Base-by-base conservation (phyloP, 2,888 invertebrate genomes). In the Lymantria monacha region DNA sequence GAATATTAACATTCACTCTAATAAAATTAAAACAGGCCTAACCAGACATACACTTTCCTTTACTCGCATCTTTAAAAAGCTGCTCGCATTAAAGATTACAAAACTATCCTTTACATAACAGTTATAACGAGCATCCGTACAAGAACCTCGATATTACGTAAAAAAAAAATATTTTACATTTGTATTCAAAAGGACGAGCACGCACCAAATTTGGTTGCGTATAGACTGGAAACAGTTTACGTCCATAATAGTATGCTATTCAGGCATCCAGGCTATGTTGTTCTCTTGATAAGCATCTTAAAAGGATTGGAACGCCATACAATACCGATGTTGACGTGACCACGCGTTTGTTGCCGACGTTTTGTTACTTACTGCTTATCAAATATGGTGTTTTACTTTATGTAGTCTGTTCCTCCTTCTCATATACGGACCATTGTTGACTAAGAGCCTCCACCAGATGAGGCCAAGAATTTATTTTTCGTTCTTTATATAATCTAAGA, bases 121-220 rank as follows among this genome's bases (percentile, higher is more conserved):
- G n/a, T n/a, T 0, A 68, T 33, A 68, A 61, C 56, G 55, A 61
- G 49, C 46, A 44, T 49, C 30, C 22, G 10, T n/a, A 30, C 42
- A 33, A 30, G 30, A n/a, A 41, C 41, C 38, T 11, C 38, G 22
- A 55, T 48, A 59, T 70, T 71, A 74, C 64, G 68, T 70, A 70
- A 74, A 71, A 70, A 74, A 71, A 22, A 68, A 62, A 66, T 14
- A 45, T 13, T 10, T 41, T 49, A 42, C 63, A 66, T 83, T 76
- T 64, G 72, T 77, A 81, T 76, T 69, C 79, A 46, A 51, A 30
- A 57, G 58, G 58, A 69, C 69, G 64, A 68, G 52, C 62, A 55
- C 61, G 67, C 55, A 64, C 79, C 83, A 70, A 76, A 79, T 79
- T 81, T 72, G 79, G 80, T 54, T 52, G 55, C 59, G 53, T 58